A percentile compares a stretch with the other conserved stretches of the same genome.
Conservation (phyloP, 2,113 vertebrate genomes). For the Esox niger region DNA sequence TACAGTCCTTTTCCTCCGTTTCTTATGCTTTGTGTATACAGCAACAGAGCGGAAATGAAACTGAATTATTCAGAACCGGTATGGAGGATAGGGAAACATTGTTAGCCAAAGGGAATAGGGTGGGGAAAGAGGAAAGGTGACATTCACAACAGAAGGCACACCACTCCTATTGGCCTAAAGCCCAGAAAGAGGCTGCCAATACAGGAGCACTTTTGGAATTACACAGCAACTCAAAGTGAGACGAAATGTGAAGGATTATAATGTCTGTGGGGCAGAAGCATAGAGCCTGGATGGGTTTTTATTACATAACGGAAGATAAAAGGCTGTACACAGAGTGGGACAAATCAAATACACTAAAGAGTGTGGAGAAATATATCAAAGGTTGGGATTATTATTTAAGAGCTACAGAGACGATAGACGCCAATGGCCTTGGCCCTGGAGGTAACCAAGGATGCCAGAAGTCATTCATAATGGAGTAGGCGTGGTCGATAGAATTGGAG, state of each 20-base stretch:
- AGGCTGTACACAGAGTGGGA: slow-evolving; percentile 23
- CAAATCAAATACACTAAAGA: slow-evolving; percentile 16
- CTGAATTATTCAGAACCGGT: slow-evolving; percentile 55
- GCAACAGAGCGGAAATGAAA: slow-evolving; percentile 28
- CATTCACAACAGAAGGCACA: slow-evolving; percentile 40
- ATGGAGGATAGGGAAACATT: too few species aligned
- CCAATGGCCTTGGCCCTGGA: slow-evolving; percentile 31
- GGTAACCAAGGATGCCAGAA: slow-evolving; percentile 33
- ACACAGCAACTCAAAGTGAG: slow-evolving; percentile 22
- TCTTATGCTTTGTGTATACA: slow-evolving; percentile 19
- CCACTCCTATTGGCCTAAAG: slow-evolving; percentile 21
- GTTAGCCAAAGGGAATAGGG: too few species aligned
- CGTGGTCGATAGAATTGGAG: slow-evolving; percentile 28
- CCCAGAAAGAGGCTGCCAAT: slow-evolving; percentile 12
- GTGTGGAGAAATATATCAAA: slow-evolving; percentile 26
- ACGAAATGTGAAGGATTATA: too few species aligned
- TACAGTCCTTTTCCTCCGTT: not conserved
- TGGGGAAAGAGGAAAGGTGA: too few species aligned
- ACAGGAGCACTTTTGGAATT: slow-evolving; percentile 16
- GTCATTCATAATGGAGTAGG: slow-evolving; percentile 55
- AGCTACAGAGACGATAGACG: slow-evolving; percentile 21
- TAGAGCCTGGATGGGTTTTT: not conserved
- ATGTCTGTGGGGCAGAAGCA: not conserved
- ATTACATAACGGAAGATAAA: slow-evolving; percentile 32
- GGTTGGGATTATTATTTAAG: slow-evolving; percentile 46